Evolutionary conservation across 2,113 vertebrate species (phyloP), one percentile per base, ranked within the genome.

Genomic region (Hemichromis elongatus): DNA sequence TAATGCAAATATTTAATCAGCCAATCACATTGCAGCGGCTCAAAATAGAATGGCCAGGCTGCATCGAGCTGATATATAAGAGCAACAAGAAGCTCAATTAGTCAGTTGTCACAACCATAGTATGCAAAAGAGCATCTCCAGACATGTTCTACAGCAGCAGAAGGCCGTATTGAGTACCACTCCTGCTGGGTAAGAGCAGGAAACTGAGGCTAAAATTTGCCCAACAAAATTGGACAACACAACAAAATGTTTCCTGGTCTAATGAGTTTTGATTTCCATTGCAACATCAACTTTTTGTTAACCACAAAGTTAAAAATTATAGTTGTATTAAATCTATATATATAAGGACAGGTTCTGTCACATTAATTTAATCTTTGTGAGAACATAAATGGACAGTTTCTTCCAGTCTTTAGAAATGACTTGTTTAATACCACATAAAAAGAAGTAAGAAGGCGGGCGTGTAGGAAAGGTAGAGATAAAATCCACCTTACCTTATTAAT

Each of bases 391-490:
- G 24, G 77, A 81, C 24, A 7, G 11, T 86, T 83, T 85, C 84
- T 78, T 91, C 77, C 3, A 24, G 75, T 87, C 80, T 86, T 53
- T 50, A 50, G 26, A 87, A 50, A 86, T 84, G 70, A 92, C 93
- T 93, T 91, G 95, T 95, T 95, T 94, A 96, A 96, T 91, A 81
- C 93, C 96, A 96, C 94, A 96, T 96, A 94, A 96, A 96, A 96
- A 87, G 73, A 83, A 84, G 83, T 86, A 63, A 80, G 70, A 50
- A 59, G 57, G 73, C 45, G 5, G 81, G 66, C 81, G 75, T 52
- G 70, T 70, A 52, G 26, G 63, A 54, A 81, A 55, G 28, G 92
- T 88, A 92, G 91, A 95, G 92, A 93, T 90, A 68, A 95, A 92
- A 94, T 92, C 94, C 95, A 93, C 40, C 9, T 91, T 19, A 47